These are phyloP conservation scores for Augochlora pura DNA, from an alignment of 1,140 invertebrate species.

Conservation along the genomic window DNA sequence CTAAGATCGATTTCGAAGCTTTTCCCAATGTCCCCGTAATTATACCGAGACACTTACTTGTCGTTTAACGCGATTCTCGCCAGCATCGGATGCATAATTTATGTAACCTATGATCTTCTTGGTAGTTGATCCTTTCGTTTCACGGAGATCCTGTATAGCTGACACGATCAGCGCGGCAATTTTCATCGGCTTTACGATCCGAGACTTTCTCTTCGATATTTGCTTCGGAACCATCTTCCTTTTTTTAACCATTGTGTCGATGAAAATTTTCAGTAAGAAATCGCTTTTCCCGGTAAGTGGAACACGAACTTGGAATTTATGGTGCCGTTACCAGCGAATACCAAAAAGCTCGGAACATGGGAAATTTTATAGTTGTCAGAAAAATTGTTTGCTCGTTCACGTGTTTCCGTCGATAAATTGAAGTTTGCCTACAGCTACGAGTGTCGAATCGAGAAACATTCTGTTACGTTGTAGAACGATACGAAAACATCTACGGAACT, in stretches of 20 bases:
- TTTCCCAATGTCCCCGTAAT: neutral
- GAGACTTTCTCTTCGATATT: slow-evolving; percentile 29
- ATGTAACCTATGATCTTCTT: slow-evolving; percentile 70
- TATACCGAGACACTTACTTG: slow-evolving; percentile 62
- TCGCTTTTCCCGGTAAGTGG: too few relatives aligned
- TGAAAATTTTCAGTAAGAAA: neutral
- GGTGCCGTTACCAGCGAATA: neutral
- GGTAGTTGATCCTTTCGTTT: slow-evolving; percentile 66
- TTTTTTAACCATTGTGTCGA: slow-evolving; percentile 31
- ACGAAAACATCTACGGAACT: neutral
- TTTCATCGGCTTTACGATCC: slow-evolving; percentile 58
- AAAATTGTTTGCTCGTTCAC: slow-evolving; percentile 16
- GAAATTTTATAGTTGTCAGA: slow-evolving; percentile 27
- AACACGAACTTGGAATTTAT: slow-evolving; percentile 21
- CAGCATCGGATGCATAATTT: slow-evolving; percentile 62
- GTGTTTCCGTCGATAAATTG: slow-evolving; percentile 34
- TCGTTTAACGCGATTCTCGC: slow-evolving; percentile 61
- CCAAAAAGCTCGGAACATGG: slow-evolving; percentile 1
- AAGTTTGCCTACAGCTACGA: neutral
- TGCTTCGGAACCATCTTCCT: neutral
- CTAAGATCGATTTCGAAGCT: slow-evolving; percentile 6
- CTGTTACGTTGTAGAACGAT: neutral
- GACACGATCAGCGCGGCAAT: slow-evolving; percentile 70
- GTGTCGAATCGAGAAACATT: neutral
- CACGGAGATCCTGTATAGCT: slow-evolving; percentile 70